These are phyloP conservation scores for Tetraodon nigroviridis DNA, from an alignment of 2,113 vertebrate species.

Conservation along the genomic window DNA sequence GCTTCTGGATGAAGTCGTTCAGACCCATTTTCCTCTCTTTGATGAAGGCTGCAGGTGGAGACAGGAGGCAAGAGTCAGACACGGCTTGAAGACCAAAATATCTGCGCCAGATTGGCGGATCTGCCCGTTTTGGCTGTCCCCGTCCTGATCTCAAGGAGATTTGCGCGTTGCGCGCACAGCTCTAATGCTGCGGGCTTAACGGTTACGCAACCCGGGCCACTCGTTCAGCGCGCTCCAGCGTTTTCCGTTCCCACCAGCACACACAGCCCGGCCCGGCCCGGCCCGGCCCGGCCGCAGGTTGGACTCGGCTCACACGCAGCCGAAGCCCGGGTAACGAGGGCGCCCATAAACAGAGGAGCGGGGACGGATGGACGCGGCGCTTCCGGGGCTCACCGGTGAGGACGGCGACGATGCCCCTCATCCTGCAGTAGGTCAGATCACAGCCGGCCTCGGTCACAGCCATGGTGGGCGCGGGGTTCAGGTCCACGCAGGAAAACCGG, in stretches of 20 bases:
- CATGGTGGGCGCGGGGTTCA: slow-evolving; percentile 44
- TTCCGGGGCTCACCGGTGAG: slow-evolving; percentile 68
- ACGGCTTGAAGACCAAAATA: too few species aligned
- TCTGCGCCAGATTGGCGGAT: slow-evolving; percentile 16
- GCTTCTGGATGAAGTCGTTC: slow-evolving; percentile 80
- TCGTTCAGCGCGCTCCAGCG: slow-evolving; percentile 17
- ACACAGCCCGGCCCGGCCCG: too few species aligned
- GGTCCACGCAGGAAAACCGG: slow-evolving; percentile 18
- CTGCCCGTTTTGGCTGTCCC: slow-evolving; percentile 8
- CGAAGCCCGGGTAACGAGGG: too few species aligned
- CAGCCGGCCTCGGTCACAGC: slow-evolving; percentile 74
- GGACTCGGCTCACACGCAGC: too few species aligned
- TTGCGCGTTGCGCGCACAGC: slow-evolving; percentile 24
- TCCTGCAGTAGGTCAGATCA: slow-evolving; percentile 78
- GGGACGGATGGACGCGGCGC: neutral
- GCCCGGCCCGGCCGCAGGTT: too few species aligned
- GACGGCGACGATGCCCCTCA: slow-evolving; percentile 74
- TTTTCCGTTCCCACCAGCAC: slow-evolving; percentile 2
- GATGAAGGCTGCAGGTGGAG: slow-evolving; percentile 72
- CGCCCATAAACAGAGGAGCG: neutral
- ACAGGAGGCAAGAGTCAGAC: neutral
- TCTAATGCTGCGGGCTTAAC: slow-evolving; percentile 46
- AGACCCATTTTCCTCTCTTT: slow-evolving; percentile 81
- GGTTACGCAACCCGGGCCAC: slow-evolving; percentile 62
- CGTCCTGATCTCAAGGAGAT: slow-evolving; percentile 18